A percentile compares a stretch with the other conserved stretches of the same genome.
Evolutionary conservation across 2,888 invertebrate species (phyloP).

Genomic region (Imbricaverruca yamaguchii): DNA sequence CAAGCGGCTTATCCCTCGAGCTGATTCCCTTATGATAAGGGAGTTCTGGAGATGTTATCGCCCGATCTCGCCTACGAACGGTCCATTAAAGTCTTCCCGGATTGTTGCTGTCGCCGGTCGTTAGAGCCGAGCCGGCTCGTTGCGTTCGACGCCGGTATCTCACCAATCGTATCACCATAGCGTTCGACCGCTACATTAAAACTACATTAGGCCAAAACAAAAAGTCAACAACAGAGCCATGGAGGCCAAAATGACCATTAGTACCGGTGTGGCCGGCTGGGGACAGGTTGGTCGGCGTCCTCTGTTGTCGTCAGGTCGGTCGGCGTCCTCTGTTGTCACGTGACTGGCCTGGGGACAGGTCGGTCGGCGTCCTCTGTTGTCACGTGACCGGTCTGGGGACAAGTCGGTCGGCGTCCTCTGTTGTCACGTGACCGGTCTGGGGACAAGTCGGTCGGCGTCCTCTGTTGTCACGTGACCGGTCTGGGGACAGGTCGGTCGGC

Average conservation of each 20-base stretch:
- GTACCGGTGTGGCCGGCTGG: not conserved
- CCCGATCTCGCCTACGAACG: not conserved
- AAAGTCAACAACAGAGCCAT: conserved; percentile 15
- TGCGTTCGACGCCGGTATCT: not conserved
- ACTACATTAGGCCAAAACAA: conserved; percentile 20
- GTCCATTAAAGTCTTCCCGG: conserved; percentile 8
- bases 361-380: not conserved
- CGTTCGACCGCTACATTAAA: not conserved
- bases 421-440: too few species aligned
- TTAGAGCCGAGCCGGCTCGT: not conserved
- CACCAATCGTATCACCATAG: not conserved
- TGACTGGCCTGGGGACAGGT: not conserved
- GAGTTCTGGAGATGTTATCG: not conserved
- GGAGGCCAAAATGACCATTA: conserved; percentile 12
- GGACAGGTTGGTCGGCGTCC: not conserved
- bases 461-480: too few species aligned
- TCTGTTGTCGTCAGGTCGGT: not conserved
- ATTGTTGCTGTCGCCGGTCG: not conserved
- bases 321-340: not conserved
- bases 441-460: too few species aligned
- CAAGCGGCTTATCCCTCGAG: not conserved
- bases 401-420: not conserved
- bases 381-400: not conserved
- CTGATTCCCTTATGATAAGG: not conserved
- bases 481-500: too few species aligned